phyloP scores from a whole-genome alignment of 2,888 invertebrate species.

The Calameuta filiformis region DNA sequence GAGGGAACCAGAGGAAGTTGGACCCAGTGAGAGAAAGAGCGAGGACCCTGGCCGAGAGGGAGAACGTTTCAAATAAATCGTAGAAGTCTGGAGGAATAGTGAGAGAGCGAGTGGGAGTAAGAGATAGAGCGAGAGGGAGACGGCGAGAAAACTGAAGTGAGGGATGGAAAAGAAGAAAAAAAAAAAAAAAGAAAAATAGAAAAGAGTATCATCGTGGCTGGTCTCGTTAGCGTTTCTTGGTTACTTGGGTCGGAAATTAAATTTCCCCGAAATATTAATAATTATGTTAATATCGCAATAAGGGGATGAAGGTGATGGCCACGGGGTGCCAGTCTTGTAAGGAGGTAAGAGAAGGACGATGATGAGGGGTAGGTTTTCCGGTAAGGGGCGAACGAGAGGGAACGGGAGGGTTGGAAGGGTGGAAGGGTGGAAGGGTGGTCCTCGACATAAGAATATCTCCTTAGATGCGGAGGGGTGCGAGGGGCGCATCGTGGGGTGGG shows the following conservation, averaged over 20 bases:
- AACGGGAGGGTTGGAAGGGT: constrained; percentile 11
- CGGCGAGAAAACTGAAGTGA: background rate
- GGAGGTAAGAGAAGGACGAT: constrained; percentile 8
- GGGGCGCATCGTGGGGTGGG: constrained; percentile 38
- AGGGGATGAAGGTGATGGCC: constrained; percentile 36
- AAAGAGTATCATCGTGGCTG: constrained; percentile 3
- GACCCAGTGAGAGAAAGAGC: background rate
- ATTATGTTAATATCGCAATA: constrained; percentile 62
- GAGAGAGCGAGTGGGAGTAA: background rate
- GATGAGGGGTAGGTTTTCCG: background rate
- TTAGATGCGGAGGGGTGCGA: constrained; percentile 45
- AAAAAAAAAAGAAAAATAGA: background rate
- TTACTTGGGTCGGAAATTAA: constrained; percentile 26
- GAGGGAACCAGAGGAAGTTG: constrained; percentile 7
- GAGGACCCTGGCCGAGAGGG: background rate
- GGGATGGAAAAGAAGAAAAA: background rate
- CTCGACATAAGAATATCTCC: constrained; percentile 63
- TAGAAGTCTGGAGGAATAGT: background rate
- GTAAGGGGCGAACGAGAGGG: constrained; percentile 3
- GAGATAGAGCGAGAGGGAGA: constrained; percentile 18
- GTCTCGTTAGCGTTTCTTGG: constrained; percentile 38
- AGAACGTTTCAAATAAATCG: background rate
- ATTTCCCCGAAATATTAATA: constrained; percentile 50
- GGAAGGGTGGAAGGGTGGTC: constrained; percentile 38
- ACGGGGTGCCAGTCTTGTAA: background rate